Evolutionary conservation across 2,888 invertebrate genomes (phyloP).

Genomic region (Dusona sp.): DNA sequence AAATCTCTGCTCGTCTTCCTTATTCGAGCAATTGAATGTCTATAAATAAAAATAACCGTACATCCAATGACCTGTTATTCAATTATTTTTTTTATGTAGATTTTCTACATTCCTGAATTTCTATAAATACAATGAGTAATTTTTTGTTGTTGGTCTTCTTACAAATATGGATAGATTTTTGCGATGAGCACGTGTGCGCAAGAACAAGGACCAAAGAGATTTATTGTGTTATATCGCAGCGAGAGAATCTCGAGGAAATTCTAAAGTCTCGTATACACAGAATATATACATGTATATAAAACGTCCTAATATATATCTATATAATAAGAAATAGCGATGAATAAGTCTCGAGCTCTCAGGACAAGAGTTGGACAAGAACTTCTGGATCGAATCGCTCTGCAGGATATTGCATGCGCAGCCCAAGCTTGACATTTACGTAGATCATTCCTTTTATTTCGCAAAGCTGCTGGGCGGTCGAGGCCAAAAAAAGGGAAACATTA

Average conservation of each 20-base stretch:
- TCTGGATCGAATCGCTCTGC: conserved; percentile 60
- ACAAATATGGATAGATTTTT: conserved; percentile 11
- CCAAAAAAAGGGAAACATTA: conserved; percentile 23
- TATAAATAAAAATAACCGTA: conserved; percentile 20
- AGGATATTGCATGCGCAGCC: conserved; percentile 33
- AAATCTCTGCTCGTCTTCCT: neutral
- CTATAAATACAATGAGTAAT: neutral
- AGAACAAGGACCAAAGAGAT: conserved; percentile 29
- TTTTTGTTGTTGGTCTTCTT: neutral
- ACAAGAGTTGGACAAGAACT: conserved; percentile 45
- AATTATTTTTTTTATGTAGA: neutral
- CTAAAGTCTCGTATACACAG: conserved; percentile 10
- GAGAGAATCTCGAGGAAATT: conserved; percentile 47
- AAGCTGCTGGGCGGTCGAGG: conserved; percentile 43
- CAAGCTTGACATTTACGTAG: conserved; percentile 54
- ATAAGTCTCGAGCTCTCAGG: conserved; percentile 42
- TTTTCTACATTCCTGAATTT: neutral
- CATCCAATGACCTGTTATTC: conserved; percentile 9
- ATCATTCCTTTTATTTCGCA: conserved; percentile 51
- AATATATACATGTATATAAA: neutral
- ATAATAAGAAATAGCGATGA: conserved; percentile 31
- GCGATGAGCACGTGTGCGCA: conserved; percentile 8
- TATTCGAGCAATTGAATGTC: neutral
- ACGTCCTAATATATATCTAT: neutral
- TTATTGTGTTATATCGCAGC: conserved; percentile 47